Conservation (phyloP, 2,888 invertebrate species). For the Trisateles emortualis region DNA sequence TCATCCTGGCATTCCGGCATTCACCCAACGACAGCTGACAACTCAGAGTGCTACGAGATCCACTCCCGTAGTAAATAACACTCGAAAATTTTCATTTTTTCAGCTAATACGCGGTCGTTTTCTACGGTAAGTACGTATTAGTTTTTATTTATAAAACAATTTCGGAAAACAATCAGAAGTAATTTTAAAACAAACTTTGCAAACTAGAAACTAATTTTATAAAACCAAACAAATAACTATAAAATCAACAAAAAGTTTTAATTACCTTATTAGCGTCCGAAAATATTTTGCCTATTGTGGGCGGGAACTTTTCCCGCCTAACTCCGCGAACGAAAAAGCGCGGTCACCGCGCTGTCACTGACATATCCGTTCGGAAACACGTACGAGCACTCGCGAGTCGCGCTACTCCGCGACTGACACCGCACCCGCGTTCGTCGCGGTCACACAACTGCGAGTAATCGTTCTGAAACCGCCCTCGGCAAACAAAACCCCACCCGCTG, state of each 20-base stretch:
- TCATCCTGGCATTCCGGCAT: too few species aligned
- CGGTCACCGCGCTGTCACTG: conserved; percentile 81
- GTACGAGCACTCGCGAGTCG: conserved; percentile 66
- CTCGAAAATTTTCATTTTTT: too few species aligned
- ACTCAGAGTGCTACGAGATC: too few species aligned
- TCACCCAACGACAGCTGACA: too few species aligned
- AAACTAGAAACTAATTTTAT: conserved; percentile 6
- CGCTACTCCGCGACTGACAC: conserved; percentile 64
- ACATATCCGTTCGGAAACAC: conserved; percentile 64
- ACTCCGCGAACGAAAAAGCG: conserved; percentile 71
- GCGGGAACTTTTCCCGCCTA: conserved; percentile 85
- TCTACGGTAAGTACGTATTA: too few species aligned
- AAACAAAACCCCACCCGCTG: conserved; percentile 85
- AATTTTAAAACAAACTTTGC: conserved; percentile 15
- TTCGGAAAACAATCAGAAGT: too few species aligned
- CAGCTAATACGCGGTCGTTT: too few species aligned
- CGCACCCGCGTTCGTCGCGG: conserved; percentile 46
- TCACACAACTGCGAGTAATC: conserved; percentile 69
- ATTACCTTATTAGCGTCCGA: conserved; percentile 87
- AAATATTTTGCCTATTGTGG: conserved; percentile 83
- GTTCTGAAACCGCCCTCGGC: conserved; percentile 83
- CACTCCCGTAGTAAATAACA: too few species aligned
- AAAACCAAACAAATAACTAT: neutral
- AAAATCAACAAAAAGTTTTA: conserved; percentile 12
- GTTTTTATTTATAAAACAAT: too few species aligned